Base-by-base conservation (phyloP, 2,888 invertebrate genomes). In the Sturmia bella region DNA sequence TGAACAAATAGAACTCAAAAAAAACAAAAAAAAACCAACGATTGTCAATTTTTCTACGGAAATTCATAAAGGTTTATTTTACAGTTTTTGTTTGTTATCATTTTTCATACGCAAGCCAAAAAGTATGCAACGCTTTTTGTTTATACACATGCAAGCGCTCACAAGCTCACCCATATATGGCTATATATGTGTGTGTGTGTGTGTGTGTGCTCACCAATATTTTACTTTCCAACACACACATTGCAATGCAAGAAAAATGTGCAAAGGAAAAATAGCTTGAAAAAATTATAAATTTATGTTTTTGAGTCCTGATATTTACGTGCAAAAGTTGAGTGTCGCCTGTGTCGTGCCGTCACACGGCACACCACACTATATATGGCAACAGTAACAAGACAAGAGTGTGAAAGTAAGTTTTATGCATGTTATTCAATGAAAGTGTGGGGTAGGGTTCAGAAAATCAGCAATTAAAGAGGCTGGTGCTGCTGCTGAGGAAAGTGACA, bases 241-340 rank as follows among this genome's bases (percentile, higher is more conserved):
- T 59, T 48, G 32, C 39, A 21, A 1, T 56, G n/a, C n/a, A 6
- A 48, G 24, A 15, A 17, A 39, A 56, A 43, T 19, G 0, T 7
- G 15, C 0, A 17, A 27, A 45, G 32, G 27, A 64, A 64, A 64
- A 50, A 32, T 1, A 37, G 7, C 7, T 27, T 12, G 24, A 64
- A 64, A 32, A 32, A 7, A 32, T 32, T 7, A 32, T 39, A 63
- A 61, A 57, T 70, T 70, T 79, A 56, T 80, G 56, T 75, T 74
- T 69, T 70, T 48, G 54, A 70, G 39, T 76, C 21, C 24, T 59
- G 52, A 76, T 61, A 72, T 76, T 81, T 73, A 63, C 77, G 72
- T 73, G 72, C 56, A 77, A 77, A 81, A 81, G 68, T 81, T 81
- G 74, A 77, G 69, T 74, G 81, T 81, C 81, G 81, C 81, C 81